A percentile compares a stretch with the other conserved stretches of the same genome.
phyloP scores from a whole-genome alignment of 2,113 vertebrate genomes.

The Junco hyemalis region DNA sequence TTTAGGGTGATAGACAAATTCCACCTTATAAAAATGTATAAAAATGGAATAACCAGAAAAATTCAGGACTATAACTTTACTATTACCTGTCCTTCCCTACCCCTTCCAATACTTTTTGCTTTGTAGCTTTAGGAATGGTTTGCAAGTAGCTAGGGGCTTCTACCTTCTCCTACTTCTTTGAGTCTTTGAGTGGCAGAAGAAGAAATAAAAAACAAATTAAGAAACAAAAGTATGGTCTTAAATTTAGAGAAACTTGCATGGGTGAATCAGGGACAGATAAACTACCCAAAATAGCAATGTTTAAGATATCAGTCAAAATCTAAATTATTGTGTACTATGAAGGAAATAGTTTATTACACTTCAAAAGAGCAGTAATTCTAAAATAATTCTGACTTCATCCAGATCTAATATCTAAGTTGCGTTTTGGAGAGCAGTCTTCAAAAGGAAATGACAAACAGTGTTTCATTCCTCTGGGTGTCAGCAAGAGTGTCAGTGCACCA shows the following conservation, averaged over 20 bases:
- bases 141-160: not conserved
- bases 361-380: not conserved
- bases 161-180: not conserved
- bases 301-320: not conserved
- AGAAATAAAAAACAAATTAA: not conserved
- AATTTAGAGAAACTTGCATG: not conserved
- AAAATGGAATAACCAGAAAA: not conserved
- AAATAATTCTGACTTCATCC: not conserved
- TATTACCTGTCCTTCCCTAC: not conserved
- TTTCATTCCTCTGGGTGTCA: not conserved
- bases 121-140: not conserved
- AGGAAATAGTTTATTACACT: not conserved
- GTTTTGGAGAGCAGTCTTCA: not conserved
- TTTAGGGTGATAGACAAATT: not conserved
- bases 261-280: not conserved
- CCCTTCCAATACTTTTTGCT: not conserved
- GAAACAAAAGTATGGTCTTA: not conserved
- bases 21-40: not conserved
- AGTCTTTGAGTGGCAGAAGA: not conserved
- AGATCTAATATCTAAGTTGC: not conserved
- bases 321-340: not conserved
- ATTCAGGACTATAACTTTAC: not conserved
- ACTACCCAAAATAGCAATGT: not conserved
- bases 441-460: not conserved
- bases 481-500: not conserved